phyloP scores from a whole-genome alignment of 1,140 invertebrate species.

The Meteorus sp. region DNA sequence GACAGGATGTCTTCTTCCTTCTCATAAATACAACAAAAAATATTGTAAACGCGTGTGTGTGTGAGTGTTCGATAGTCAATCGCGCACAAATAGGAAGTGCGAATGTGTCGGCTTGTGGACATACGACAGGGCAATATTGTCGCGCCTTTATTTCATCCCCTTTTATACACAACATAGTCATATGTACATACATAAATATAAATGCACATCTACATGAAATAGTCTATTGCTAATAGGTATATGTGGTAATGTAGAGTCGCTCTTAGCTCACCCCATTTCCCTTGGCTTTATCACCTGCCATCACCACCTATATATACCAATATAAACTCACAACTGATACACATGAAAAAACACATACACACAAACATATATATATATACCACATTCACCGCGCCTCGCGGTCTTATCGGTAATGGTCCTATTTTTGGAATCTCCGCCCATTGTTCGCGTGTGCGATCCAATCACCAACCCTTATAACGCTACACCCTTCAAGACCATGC shows the following conservation, averaged over 20 bases:
- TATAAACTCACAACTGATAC: too few species aligned
- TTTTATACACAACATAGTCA: background rate
- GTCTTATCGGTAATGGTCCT: slow-evolving; percentile 58
- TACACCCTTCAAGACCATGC: background rate
- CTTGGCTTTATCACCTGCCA: slow-evolving; percentile 53
- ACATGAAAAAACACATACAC: background rate
- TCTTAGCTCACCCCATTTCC: slow-evolving; percentile 46
- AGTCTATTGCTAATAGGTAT: slow-evolving; percentile 17
- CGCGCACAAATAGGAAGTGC: slow-evolving; percentile 29
- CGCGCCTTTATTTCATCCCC: slow-evolving; percentile 38
- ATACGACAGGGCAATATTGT: slow-evolving; percentile 29
- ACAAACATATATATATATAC: slow-evolving; percentile 28
- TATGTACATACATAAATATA: background rate
- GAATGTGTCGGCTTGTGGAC: slow-evolving; percentile 18
- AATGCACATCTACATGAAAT: slow-evolving; percentile 4
- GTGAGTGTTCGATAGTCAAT: background rate
- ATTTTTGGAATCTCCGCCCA: slow-evolving; percentile 59
- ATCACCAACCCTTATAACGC: background rate
- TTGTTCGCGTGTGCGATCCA: slow-evolving; percentile 56
- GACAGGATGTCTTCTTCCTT: too few species aligned
- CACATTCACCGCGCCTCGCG: slow-evolving; percentile 41
- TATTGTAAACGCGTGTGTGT: too few species aligned
- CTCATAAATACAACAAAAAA: too few species aligned
- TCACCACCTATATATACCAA: slow-evolving; percentile 44
- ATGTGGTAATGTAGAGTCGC: slow-evolving; percentile 2